A percentile compares a stretch with the other conserved stretches of the same genome.
Evolutionary conservation across 1,140 invertebrate species (phyloP).

Genomic region (Pogonomyrmex barbatus): DNA sequence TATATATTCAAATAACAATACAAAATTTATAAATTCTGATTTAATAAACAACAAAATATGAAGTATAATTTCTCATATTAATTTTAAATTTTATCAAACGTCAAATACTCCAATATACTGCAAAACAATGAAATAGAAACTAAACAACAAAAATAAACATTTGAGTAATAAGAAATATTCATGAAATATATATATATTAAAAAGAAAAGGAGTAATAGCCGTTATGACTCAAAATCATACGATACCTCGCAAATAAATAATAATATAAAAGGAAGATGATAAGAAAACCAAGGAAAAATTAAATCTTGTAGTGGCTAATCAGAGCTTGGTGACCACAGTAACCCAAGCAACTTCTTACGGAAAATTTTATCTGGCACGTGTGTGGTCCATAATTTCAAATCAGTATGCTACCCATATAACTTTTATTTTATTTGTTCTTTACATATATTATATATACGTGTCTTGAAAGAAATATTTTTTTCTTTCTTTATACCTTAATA

Average conservation of each 20-base stretch:
- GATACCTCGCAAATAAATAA: slow-evolving; percentile 70
- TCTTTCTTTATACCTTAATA: slow-evolving; percentile 59
- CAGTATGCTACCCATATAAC: slow-evolving; percentile 3
- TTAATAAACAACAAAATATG: slow-evolving; percentile 15
- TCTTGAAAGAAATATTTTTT: slow-evolving; percentile 35
- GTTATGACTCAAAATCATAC: slow-evolving; percentile 67
- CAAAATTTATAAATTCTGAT: slow-evolving; percentile 2
- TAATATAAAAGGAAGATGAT: slow-evolving; percentile 70
- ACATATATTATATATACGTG: slow-evolving; percentile 60
- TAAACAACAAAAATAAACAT: slow-evolving; percentile 46
- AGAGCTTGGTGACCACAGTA: slow-evolving; percentile 86
- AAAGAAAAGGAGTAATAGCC: slow-evolving; percentile 70
- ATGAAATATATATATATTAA: slow-evolving; percentile 73
- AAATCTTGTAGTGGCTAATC: slow-evolving; percentile 82
- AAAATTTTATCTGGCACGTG: slow-evolving; percentile 57
- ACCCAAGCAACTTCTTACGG: slow-evolving; percentile 84
- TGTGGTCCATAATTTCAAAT: slow-evolving; percentile 70
- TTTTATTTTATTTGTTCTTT: slow-evolving; percentile 58
- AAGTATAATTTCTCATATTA: slow-evolving; percentile 11
- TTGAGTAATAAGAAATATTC: neutral
- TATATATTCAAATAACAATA: neutral
- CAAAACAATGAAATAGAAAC: slow-evolving; percentile 70
- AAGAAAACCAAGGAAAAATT: slow-evolving; percentile 70
- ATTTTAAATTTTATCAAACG: slow-evolving; percentile 15
- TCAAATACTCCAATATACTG: slow-evolving; percentile 77